Evolutionary conservation across 2,888 invertebrate species (phyloP).

Genomic region (Celastrina argiolus): DNA sequence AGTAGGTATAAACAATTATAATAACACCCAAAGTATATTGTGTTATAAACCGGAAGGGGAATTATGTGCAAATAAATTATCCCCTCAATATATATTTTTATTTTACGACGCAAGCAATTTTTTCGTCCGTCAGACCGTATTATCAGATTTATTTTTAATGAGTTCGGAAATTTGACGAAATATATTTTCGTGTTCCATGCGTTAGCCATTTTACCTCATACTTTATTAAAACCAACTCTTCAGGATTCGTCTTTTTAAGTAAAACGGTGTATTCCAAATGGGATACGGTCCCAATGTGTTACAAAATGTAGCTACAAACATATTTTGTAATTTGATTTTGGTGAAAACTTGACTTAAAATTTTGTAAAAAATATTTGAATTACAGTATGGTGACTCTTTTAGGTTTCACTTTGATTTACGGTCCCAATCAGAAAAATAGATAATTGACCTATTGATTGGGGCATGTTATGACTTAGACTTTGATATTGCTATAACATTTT

Average conservation of each 20-base stretch:
- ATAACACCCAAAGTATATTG: not conserved
- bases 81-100: constrained; percentile 9
- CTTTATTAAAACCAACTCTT: constrained; percentile 10
- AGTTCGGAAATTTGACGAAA: constrained; percentile 12
- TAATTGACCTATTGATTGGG: too few species aligned
- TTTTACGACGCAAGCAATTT: constrained; percentile 13
- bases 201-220: constrained; percentile 7
- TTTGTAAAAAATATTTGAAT: too few species aligned
- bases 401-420: too few species aligned
- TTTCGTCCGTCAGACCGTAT: constrained; percentile 18
- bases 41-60: not conserved
- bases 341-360: too few species aligned
- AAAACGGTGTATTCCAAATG: not conserved
- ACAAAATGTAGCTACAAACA: too few species aligned
- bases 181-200: constrained; percentile 4
- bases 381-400: too few species aligned
- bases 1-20: not conserved
- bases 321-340: too few species aligned
- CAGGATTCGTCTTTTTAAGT: not conserved
- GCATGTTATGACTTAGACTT: too few species aligned
- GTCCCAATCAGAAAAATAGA: too few species aligned
- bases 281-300: too few species aligned
- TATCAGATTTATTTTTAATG: constrained; percentile 20
- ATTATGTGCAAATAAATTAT: constrained; percentile 16
- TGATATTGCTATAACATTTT: too few species aligned